Base-by-base conservation (phyloP, 2,113 vertebrate genomes). In the Limanda limanda region DNA sequence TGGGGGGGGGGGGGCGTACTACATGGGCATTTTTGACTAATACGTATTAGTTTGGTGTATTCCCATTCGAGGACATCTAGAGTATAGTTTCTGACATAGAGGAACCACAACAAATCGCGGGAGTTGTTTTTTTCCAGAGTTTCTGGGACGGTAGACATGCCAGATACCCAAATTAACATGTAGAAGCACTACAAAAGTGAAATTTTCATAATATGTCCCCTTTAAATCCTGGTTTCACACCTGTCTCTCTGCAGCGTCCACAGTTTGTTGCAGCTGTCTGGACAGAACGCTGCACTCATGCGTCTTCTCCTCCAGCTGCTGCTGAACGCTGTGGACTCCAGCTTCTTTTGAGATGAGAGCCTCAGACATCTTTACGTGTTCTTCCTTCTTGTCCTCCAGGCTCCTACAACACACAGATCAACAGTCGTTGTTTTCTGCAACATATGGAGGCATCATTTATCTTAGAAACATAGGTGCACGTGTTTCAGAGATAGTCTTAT, bases 231-330 rank as follows among this genome's bases (percentile, higher is more conserved):
- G 24, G 14, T 35, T 59, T 82, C 93, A 79, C 14, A 97, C 97
- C 94, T 98, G 96, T 92, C 79, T 95, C 79, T 94, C 95, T 5
- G 94, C 90, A 12, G 97, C 96, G 2, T 96, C 96, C 61, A 97
- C 93, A 59, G 95, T 92, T 1, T 93, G 91, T 83, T 97, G 96
- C 80, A 98, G 68, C 92, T 97, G 96, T 14, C 94, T 92, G 2
- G 94, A 93, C 79, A 97, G 84, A 6, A 93, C 80, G 54, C 93
- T 88, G n/a, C 95, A 96, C 62, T 98, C 96, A 0, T 78, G 86
- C 0, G 81, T 95, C 86, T 96, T 97, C 88, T 95, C 96, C 57
- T 98, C 93, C 59, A 98, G 86, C n/a, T 96, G 94, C 88, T 96
- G 91, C 91, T 97, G 96, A 24, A 92, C 80, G 69, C 93, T 92